These are phyloP conservation scores for Drosophila carrolli DNA, from an alignment of 1,140 invertebrate species.

Conservation along the genomic window DNA sequence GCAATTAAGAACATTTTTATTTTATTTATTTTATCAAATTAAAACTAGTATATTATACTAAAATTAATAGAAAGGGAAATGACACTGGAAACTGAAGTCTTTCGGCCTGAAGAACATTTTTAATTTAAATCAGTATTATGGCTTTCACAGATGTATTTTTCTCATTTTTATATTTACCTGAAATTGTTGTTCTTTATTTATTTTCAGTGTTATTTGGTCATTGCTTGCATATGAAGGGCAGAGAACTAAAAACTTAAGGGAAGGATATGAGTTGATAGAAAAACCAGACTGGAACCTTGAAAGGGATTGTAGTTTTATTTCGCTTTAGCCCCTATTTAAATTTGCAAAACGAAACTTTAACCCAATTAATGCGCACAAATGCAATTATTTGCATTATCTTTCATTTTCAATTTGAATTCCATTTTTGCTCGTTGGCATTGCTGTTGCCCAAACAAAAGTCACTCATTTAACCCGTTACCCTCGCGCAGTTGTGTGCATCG, in stretches of 20 bases:
- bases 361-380: slow-evolving; percentile 27
- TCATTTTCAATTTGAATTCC: slow-evolving; percentile 43
- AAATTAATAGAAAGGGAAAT: too few relatives aligned
- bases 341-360: slow-evolving; percentile 2
- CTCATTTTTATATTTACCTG: not conserved
- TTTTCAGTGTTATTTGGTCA: not conserved
- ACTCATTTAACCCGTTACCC: slow-evolving; percentile 18
- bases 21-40: too few relatives aligned
- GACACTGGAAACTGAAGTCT: too few relatives aligned
- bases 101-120: not conserved
- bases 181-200: not conserved
- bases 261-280: not conserved
- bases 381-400: slow-evolving; percentile 38
- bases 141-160: too few relatives aligned
- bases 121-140: not conserved
- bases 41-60: too few relatives aligned
- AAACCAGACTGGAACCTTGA: slow-evolving; percentile 1
- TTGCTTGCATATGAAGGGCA: slow-evolving; percentile 43
- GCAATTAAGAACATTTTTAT: not conserved
- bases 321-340: not conserved
- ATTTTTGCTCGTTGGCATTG: slow-evolving; percentile 46
- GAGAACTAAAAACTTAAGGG: not conserved
- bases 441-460: slow-evolving; percentile 52
- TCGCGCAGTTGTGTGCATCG: slow-evolving; percentile 48
- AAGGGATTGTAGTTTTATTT: not conserved